Conservation (phyloP, 2,797 vertebrate species). For the Cheirogaleus major region DNA sequence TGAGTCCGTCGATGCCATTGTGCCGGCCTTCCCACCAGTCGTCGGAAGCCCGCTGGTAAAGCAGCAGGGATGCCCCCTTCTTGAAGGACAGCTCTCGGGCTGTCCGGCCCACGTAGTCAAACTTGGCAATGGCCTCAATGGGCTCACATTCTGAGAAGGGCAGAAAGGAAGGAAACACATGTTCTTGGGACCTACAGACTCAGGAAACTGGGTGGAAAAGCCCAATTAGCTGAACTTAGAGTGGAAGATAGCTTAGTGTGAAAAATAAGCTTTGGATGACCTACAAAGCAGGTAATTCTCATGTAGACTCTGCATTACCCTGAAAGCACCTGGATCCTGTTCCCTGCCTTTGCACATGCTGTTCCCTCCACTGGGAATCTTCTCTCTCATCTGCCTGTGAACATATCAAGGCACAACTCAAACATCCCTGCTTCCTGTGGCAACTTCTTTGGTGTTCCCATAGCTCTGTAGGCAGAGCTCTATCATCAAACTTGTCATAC, state of each 20-base stretch:
- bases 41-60: constrained; percentile 93
- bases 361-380: not conserved
- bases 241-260: not conserved
- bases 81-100: constrained; percentile 95
- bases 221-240: not conserved
- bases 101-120: constrained; percentile 95
- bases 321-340: not conserved
- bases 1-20: constrained; percentile 93
- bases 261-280: not conserved
- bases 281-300: not conserved
- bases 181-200: not conserved
- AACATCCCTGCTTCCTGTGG: not conserved
- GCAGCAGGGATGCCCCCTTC: constrained; percentile 94
- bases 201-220: not conserved
- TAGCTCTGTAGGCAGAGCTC: not conserved
- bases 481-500: not conserved
- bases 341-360: not conserved
- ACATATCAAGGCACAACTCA: not conserved
- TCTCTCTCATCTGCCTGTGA: not conserved
- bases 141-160: constrained; percentile 93
- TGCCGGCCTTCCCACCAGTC: constrained; percentile 98
- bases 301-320: not conserved
- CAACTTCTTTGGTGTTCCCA: not conserved
- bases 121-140: constrained; percentile 94
- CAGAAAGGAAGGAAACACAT: constrained; percentile 57